Conservation (phyloP, 2,113 vertebrate species). For the Brachypteracias leptosomus region DNA sequence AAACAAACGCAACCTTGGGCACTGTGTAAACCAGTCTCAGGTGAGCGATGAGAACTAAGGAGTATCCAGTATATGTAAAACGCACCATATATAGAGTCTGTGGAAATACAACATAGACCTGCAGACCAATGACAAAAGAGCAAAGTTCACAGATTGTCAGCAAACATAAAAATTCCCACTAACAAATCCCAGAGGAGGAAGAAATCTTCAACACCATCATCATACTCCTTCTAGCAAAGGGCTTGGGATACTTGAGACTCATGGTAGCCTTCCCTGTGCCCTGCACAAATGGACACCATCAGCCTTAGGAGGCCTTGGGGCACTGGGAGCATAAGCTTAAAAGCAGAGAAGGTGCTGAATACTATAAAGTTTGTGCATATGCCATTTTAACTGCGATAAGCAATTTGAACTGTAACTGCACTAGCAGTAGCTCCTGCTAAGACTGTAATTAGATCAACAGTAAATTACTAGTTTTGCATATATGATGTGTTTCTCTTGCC, state of each 20-base stretch:
- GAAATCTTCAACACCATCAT: neutral
- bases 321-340: neutral
- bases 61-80: neutral
- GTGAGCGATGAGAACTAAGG: neutral
- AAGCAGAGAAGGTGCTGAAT: neutral
- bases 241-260: neutral
- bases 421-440: neutral
- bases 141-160: neutral
- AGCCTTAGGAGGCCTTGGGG: neutral
- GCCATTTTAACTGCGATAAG: neutral
- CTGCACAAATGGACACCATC: neutral
- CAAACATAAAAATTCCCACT: neutral
- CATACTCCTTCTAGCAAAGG: neutral
- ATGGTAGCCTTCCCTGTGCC: fast-evolving
- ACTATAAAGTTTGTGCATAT: neutral
- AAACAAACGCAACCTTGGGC: neutral
- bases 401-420: neutral
- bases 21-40: neutral
- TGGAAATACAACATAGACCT: neutral
- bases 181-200: neutral
- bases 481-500: neutral
- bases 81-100: fast-evolving
- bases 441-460: neutral
- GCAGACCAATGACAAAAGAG: neutral
- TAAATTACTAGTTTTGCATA: neutral